Percentiles rank a stretch among this genome's conserved stretches.
Evolutionary conservation across 2,797 vertebrate genomes (phyloP).

Genomic region (Lateolabrax maculatus): DNA sequence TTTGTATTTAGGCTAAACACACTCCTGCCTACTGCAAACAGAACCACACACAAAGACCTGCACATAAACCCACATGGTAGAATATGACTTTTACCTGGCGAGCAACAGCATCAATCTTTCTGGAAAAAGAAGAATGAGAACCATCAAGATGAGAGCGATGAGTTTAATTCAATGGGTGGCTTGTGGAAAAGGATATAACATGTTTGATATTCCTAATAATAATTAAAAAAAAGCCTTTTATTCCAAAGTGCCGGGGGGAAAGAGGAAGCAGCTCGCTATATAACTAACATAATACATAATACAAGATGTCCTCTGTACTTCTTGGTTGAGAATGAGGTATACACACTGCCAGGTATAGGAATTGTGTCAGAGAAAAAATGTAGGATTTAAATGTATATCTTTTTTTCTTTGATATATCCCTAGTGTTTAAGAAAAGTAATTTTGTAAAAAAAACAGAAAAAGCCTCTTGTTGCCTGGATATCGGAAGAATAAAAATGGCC

Average conservation of each 20-base stretch:
- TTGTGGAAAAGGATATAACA: slow-evolving; percentile 61
- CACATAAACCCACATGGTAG: slow-evolving; percentile 51
- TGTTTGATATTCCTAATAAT: slow-evolving; percentile 71
- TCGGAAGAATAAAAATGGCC: slow-evolving; percentile 64
- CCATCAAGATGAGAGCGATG: slow-evolving; percentile 72
- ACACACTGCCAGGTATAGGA: slow-evolving; percentile 19
- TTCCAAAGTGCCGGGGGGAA: slow-evolving; percentile 32
- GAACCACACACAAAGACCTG: slow-evolving; percentile 38
- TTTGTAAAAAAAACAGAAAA: slow-evolving; percentile 10
- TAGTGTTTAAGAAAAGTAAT: slow-evolving; percentile 29
- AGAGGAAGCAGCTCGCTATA: slow-evolving; percentile 13
- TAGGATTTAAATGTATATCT: slow-evolving; percentile 12
- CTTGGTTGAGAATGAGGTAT: slow-evolving; percentile 1
- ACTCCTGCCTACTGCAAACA: slow-evolving; percentile 24
- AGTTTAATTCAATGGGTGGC: slow-evolving; percentile 77
- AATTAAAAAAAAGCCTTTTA: slow-evolving; percentile 51
- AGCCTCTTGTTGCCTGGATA: slow-evolving; percentile 24
- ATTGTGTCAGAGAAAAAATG: slow-evolving; percentile 16
- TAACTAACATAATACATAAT: slow-evolving; percentile 32
- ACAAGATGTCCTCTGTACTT: slow-evolving; percentile 3
- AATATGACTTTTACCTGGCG: slow-evolving; percentile 68
- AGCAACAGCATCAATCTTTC: slow-evolving; percentile 69
- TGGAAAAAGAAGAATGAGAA: slow-evolving; percentile 73
- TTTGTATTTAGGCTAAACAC: slow-evolving; percentile 61
- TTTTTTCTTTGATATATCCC: slow-evolving; percentile 31